Base-by-base conservation (phyloP, 2,888 invertebrate genomes). In the Octodonta nipae region DNA sequence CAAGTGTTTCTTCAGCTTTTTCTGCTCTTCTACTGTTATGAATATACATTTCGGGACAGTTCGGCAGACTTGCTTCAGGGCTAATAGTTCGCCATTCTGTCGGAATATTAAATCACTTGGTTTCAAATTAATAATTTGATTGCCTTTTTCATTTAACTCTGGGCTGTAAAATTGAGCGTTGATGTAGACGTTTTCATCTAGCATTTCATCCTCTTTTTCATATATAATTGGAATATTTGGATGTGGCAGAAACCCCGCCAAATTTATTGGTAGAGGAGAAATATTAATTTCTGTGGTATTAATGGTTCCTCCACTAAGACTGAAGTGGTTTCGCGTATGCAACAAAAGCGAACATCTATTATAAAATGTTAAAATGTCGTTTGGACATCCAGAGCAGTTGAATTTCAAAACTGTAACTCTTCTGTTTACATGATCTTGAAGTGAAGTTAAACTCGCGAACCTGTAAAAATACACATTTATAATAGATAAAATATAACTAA, bases 381-480 rank as follows among this genome's bases (percentile, higher is more conserved):
- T 35, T 2, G 39, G 30, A 37, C 61, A 61, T 11, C 36, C 34
- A 4, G 34, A 24, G 29, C 61, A 61, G 32, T 52, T 51, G 41
- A 54, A 61, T 32, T 47, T 51, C 11, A 61, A 34, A 2, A 58
- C 36, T 10, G 56, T 41, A 3, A 55, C 52, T 32, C 60, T 46
- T 11, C 60, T 43, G 35, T 61, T 61, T 7, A 58, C 46, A 32
- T 61, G 61, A 33, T 60, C 60, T 32, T 54, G 45, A 34, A 60
- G 54, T n/a, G 58, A 55, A 13, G 38, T 43, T 35, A 54, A 54
- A 5, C 52, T 54, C 11, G 52, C 50, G 43, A 61, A 56, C 52
- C 66, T 66, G 38, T 10, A 47, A 51, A 33, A 33, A 17, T 10
- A 22, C n/a, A n/a, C n/a, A n/a, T n/a, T n/a, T n/a, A n/a, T n/a